Conservation (phyloP, 2,888 invertebrate genomes). For the Amorpha juglandis region DNA sequence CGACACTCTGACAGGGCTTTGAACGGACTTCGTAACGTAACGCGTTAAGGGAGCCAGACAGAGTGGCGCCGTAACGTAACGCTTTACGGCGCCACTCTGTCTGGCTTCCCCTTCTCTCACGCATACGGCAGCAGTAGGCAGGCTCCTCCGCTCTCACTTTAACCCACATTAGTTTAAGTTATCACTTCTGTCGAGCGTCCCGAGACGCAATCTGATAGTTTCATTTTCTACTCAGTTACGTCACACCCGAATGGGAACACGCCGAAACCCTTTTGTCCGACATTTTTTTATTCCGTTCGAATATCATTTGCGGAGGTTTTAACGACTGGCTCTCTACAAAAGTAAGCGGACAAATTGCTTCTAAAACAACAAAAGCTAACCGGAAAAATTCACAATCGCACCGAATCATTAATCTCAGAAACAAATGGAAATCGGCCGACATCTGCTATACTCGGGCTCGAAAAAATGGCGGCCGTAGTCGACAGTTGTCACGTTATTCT, state of each 20-base stretch:
- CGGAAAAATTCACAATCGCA: conserved; percentile 84
- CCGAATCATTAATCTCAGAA: conserved; percentile 85
- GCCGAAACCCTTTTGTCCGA: conserved; percentile 50
- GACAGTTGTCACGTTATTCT: conserved; percentile 85
- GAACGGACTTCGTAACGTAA: too few relatives aligned
- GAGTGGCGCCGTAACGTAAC: too few relatives aligned
- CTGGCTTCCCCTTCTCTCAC: too few relatives aligned
- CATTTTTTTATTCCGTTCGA: conserved; percentile 66
- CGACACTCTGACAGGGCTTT: too few relatives aligned
- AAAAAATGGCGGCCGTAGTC: conserved; percentile 82
- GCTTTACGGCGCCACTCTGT: too few relatives aligned
- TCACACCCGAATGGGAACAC: conserved; percentile 26
- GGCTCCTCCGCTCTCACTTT: too few relatives aligned
- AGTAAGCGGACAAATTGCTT: conserved; percentile 84
- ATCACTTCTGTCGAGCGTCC: too few relatives aligned
- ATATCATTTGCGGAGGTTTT: conserved; percentile 78
- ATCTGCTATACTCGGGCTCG: conserved; percentile 80
- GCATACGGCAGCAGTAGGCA: too few relatives aligned
- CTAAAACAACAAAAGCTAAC: conserved; percentile 84
- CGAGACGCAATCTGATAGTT: conserved; percentile 6
- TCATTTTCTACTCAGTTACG: conserved; percentile 17
- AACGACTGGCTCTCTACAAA: conserved; percentile 81
- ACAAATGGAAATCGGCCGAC: conserved; percentile 85
- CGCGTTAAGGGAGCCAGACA: too few relatives aligned
- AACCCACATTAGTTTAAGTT: too few relatives aligned